Evolutionary conservation across 2,888 invertebrate genomes (phyloP).

Genomic region (Listrodromus nycthemerus): DNA sequence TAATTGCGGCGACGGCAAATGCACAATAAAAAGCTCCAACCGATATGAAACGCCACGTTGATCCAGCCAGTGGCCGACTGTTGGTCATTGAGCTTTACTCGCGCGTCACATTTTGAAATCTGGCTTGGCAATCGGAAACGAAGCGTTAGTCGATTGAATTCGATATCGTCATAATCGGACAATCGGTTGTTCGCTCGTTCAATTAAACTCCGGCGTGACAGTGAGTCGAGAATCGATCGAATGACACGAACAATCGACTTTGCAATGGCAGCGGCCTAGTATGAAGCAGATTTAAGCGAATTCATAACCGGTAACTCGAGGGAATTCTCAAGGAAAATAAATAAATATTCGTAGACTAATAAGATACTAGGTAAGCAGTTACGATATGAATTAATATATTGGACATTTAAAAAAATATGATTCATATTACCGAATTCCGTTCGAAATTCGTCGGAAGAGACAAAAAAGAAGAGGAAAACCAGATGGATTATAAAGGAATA

Average conservation of each 20-base stretch:
- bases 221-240: not conserved
- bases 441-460: not conserved
- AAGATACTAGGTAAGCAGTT: no score
- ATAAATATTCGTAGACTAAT: no score
- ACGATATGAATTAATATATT: no score
- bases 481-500: conserved; percentile 38
- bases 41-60: not conserved
- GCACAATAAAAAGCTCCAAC: not conserved
- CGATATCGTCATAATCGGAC: not conserved
- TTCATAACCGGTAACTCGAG: conserved; percentile 41
- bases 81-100: not conserved
- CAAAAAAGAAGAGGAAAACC: conserved; percentile 41
- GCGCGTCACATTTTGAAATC: no score
- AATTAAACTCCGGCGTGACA: not conserved
- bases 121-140: no score
- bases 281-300: not conserved
- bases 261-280: not conserved
- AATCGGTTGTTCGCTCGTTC: not conserved
- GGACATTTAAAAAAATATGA: not conserved
- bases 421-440: not conserved
- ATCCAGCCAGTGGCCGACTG: not conserved
- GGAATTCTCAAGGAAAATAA: not conserved
- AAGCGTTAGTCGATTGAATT: not conserved
- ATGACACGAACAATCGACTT: conserved; percentile 1
- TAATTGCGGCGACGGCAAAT: not conserved